Evolutionary conservation across 2,797 vertebrate species (phyloP).

Genomic region (Eupleurogrammus muticus): DNA sequence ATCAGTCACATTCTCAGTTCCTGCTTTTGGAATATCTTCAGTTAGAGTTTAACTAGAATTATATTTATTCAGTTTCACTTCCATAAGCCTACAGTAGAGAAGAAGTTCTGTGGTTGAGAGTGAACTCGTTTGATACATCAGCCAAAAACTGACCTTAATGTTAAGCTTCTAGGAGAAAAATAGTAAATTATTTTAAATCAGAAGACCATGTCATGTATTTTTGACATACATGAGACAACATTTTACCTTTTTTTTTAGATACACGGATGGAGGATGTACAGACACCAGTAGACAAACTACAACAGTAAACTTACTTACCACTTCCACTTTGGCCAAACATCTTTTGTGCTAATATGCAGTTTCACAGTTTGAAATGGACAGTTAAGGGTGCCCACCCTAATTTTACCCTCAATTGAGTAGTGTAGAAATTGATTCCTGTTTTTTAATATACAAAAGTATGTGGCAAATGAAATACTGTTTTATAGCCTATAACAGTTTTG

Average conservation of each 20-base stretch:
- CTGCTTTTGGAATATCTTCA: slow-evolving; percentile 12
- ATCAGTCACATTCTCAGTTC: slow-evolving; percentile 27
- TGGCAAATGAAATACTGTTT: background rate
- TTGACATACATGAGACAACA: too few relatives aligned
- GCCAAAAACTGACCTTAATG: background rate
- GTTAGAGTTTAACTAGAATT: slow-evolving; percentile 7
- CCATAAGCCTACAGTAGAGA: slow-evolving; percentile 25
- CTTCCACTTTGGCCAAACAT: background rate
- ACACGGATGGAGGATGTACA: background rate
- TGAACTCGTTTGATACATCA: slow-evolving; percentile 11
- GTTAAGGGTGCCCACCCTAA: background rate
- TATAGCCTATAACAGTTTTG: slow-evolving; percentile 3
- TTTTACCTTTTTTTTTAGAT: too few relatives aligned
- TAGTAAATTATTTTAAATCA: slow-evolving; percentile 30
- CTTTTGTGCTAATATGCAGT: background rate
- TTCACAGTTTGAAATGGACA: background rate
- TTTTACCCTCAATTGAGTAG: slow-evolving; percentile 1
- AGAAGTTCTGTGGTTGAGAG: background rate
- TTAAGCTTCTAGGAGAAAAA: slow-evolving; percentile 20
- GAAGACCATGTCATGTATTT: slow-evolving; percentile 47
- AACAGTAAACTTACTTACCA: background rate
- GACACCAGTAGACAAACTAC: background rate
- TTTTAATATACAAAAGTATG: background rate
- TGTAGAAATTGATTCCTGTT: background rate
- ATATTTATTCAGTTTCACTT: slow-evolving; percentile 49